Evolutionary conservation across 2,797 vertebrate species (phyloP).

Genomic region (Schizopygopsis malacanthus): DNA sequence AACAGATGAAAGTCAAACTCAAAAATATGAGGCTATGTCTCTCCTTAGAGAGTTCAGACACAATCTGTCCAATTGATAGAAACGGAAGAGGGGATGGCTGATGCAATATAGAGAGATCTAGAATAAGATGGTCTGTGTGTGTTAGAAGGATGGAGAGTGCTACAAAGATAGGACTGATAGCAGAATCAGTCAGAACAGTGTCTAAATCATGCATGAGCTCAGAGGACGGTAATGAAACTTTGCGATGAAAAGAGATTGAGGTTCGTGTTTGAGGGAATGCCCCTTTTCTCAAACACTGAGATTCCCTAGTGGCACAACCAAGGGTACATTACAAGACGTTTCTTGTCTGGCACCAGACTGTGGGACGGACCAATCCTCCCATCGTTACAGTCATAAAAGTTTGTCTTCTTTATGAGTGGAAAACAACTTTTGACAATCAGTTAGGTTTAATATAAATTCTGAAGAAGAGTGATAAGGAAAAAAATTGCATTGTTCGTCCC

Average conservation of each 20-base stretch:
- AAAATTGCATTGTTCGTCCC: not conserved
- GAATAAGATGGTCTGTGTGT: not conserved
- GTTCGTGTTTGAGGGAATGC: slow-evolving; percentile 16
- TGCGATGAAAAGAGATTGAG: slow-evolving; percentile 40
- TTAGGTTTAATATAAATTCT: slow-evolving; percentile 16
- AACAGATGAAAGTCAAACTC: not conserved
- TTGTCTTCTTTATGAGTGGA: slow-evolving; percentile 3
- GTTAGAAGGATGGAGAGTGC: not conserved
- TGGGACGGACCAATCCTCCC: slow-evolving; percentile 1
- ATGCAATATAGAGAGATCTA: slow-evolving; percentile 21
- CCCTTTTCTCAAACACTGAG: slow-evolving; percentile 1
- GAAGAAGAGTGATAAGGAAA: slow-evolving; percentile 7
- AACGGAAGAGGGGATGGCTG: slow-evolving; percentile 16
- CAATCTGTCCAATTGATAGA: slow-evolving; percentile 19
- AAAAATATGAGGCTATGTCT: slow-evolving; percentile 28
- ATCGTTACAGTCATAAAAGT: slow-evolving; percentile 8
- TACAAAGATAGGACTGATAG: slow-evolving; percentile 40
- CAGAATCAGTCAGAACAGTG: slow-evolving; percentile 50
- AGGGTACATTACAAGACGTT: slow-evolving; percentile 15
- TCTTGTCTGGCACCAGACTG: not conserved
- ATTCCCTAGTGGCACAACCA: slow-evolving; percentile 6
- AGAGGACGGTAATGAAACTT: slow-evolving; percentile 50
- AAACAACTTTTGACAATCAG: slow-evolving; percentile 60
- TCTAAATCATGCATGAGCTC: slow-evolving; percentile 61
- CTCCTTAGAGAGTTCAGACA: slow-evolving; percentile 34